Evolutionary conservation across 2,888 invertebrate genomes (phyloP).

Genomic region (Sialis fuliginosa): DNA sequence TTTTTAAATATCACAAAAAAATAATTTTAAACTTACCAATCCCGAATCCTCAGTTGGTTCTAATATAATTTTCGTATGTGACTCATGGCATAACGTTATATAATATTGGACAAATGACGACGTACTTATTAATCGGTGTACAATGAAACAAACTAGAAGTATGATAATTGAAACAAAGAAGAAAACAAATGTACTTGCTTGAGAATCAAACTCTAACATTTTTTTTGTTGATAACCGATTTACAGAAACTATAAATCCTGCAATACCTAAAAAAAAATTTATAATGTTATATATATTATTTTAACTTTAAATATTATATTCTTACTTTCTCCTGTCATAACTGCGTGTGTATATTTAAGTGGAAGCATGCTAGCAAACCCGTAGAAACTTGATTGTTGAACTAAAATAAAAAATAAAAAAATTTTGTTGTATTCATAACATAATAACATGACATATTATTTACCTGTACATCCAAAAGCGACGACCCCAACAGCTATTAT

Average conservation of each 20-base stretch:
- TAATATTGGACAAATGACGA: constrained; percentile 74
- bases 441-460: background rate
- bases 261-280: constrained; percentile 41
- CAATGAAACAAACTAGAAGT: constrained; percentile 55
- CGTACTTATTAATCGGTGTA: constrained; percentile 59
- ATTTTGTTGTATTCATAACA: constrained; percentile 1
- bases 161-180: constrained; percentile 65
- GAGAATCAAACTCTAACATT: constrained; percentile 48
- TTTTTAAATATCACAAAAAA: constrained; percentile 7
- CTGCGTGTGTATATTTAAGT: constrained; percentile 77
- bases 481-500: constrained; percentile 70
- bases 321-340: constrained; percentile 89
- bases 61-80: constrained; percentile 58
- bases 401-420: constrained; percentile 21
- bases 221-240: constrained; percentile 65
- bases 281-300: background rate
- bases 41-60: constrained; percentile 76
- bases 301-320: constrained; percentile 12
- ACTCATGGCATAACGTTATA: constrained; percentile 52
- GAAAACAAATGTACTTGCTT: constrained; percentile 71
- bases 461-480: constrained; percentile 72
- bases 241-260: constrained; percentile 72
- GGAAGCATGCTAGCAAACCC: constrained; percentile 88
- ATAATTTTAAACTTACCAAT: constrained; percentile 33
- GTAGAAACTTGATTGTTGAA: constrained; percentile 88